phyloP scores from a whole-genome alignment of 2,113 vertebrate genomes.

The Morone saxatilis region DNA sequence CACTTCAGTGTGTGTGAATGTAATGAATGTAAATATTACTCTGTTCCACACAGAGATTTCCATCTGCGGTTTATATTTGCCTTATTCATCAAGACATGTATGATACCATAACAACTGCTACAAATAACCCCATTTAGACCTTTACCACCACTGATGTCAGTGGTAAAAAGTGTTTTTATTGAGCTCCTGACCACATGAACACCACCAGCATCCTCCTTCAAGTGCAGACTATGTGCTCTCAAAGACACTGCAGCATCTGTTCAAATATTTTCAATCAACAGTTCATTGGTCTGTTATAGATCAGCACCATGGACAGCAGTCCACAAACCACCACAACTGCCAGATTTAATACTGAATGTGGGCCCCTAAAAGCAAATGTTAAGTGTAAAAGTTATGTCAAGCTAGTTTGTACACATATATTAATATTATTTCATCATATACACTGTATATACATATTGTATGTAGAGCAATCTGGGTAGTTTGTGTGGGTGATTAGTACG shows the following conservation, averaged over 20 bases:
- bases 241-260: background rate
- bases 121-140: background rate
- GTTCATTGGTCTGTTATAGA: background rate
- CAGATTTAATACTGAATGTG: background rate
- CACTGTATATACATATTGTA: background rate
- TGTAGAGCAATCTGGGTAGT: background rate
- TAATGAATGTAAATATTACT: background rate
- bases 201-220: background rate
- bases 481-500: no score
- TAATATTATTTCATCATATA: background rate
- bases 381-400: background rate
- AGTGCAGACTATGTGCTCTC: background rate
- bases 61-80: background rate
- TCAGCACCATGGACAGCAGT: conserved; percentile 3
- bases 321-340: background rate
- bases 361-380: background rate
- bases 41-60: background rate
- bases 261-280: background rate
- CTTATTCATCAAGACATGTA: background rate
- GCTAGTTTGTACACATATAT: no score
- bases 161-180: background rate
- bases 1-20: background rate
- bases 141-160: background rate
- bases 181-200: background rate
- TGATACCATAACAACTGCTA: background rate